Conservation (phyloP, 2,113 vertebrate species). For the Daphoenositta chrysoptera region DNA sequence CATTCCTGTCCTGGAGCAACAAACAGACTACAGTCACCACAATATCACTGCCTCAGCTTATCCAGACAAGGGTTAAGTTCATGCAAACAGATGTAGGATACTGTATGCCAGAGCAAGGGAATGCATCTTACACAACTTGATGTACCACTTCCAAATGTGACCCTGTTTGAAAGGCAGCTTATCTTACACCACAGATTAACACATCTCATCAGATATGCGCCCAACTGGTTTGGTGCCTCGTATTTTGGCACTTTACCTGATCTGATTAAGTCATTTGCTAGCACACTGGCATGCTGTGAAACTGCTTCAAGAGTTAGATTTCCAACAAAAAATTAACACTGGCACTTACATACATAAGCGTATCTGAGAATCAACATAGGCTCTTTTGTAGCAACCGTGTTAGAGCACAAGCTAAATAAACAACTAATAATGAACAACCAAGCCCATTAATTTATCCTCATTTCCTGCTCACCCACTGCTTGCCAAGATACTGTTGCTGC, state of each 20-base stretch:
- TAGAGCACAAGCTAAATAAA: slow-evolving; percentile 41
- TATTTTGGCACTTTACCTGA: slow-evolving; percentile 53
- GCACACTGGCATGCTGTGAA: neutral
- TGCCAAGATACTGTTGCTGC: slow-evolving; percentile 18
- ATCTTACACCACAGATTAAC: slow-evolving; percentile 47
- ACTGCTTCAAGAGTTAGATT: neutral
- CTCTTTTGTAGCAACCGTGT: slow-evolving; percentile 22
- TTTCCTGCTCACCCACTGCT: slow-evolving; percentile 36
- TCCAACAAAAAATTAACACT: slow-evolving; percentile 26
- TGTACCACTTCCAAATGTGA: slow-evolving; percentile 41
- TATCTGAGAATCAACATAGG: slow-evolving; percentile 23
- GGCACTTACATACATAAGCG: neutral
- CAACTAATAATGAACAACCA: slow-evolving; percentile 36
- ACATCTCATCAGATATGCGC: slow-evolving; percentile 44
- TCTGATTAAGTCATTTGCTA: slow-evolving; percentile 28
- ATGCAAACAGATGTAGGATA: neutral
- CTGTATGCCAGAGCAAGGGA: slow-evolving; percentile 24
- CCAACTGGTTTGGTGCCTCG: slow-evolving; percentile 18
- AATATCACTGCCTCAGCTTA: neutral
- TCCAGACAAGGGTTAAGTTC: neutral
- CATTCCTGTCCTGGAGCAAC: neutral
- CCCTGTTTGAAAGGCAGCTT: slow-evolving; percentile 43
- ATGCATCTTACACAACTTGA: slow-evolving; percentile 25
- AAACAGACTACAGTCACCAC: too few relatives aligned
- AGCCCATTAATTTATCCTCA: slow-evolving; percentile 32